Base-by-base conservation (phyloP, 2,888 invertebrate genomes). In the Hemaris fuciformis region DNA sequence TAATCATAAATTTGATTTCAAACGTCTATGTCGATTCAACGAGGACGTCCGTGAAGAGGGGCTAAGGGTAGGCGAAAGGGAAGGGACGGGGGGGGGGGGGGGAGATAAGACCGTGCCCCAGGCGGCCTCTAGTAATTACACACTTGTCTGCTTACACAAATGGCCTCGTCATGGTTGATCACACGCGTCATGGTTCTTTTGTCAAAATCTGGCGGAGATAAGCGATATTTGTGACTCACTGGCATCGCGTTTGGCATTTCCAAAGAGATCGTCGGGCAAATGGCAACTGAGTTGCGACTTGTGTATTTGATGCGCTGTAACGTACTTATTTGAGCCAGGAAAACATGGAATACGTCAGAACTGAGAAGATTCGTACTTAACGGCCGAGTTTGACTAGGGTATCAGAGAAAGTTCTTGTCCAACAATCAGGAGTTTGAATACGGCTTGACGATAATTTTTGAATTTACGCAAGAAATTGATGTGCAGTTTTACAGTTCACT, bases 81-180 rank as follows among this genome's bases (percentile, higher is more conserved):
- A n/a, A n/a, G 23, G 0, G 23, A 5, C 22, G 10, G 3, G 15
- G 42, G 15, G 42, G 13, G 22, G 23, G 22, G 48, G 46, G 6
- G 46, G 25, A n/a, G n/a, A 7, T 48, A 25, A 27, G 27, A 10
- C 53, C 31, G 18, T 18, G 31, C 27, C 53, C 31, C 53, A 53
- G 53, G 53, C 53, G 31, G 53, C 18, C 27, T 46, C n/a, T 18
- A 31, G 53, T 53, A 53, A 53, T 53, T 53, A 53, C 27, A 53
- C 53, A 59, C 59, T 59, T 18, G 58, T 59, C 59, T 31, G 25
- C 25, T 18, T 20, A 13, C 10, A 59, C 10, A 43, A 27, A 25
- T 43, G 13, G 38, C 22, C 31, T 27, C 18, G 31, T 31, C 53
- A 53, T 27, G 27, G 4, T 15, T 2, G 53, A 53, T 53, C 53